Conservation (phyloP, 2,888 invertebrate species). For the Xylota sylvarum region DNA sequence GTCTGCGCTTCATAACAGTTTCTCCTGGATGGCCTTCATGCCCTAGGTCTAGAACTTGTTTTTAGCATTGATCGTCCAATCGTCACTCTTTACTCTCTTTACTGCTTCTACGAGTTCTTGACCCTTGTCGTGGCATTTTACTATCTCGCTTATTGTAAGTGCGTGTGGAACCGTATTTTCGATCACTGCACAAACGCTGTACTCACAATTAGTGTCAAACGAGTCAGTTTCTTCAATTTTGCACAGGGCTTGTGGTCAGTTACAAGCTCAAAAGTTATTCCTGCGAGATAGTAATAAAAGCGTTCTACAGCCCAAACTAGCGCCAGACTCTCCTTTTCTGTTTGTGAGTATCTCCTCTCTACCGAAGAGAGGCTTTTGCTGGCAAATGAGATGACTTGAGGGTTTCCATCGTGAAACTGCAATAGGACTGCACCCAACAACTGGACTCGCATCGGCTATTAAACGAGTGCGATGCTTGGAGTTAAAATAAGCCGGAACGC, state of each 20-base stretch:
- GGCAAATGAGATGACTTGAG: conserved; percentile 82
- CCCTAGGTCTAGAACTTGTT: too few relatives aligned
- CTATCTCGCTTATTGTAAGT: too few relatives aligned
- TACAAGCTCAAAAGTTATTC: conserved; percentile 67
- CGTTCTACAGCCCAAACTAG: conserved; percentile 52
- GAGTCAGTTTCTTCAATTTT: conserved; percentile 38
- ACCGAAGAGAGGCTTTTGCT: conserved; percentile 81
- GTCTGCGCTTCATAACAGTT: too few relatives aligned
- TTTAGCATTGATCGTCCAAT: too few relatives aligned
- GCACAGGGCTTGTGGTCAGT: conserved; percentile 76
- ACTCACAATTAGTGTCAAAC: too few relatives aligned
- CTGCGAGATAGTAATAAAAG: conserved; percentile 68
- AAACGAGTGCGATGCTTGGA: conserved; percentile 3
- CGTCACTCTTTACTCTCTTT: too few relatives aligned
- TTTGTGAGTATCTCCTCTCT: conserved; percentile 78
- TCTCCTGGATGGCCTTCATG: too few relatives aligned
- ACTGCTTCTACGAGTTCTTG: too few relatives aligned
- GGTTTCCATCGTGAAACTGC: conserved; percentile 64
- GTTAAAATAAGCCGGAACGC: conserved; percentile 55
- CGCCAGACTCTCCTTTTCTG: conserved; percentile 60
- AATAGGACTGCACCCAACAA: conserved; percentile 12
- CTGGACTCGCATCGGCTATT: conserved; percentile 42
- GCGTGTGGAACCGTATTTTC: too few relatives aligned
- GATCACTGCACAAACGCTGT: too few relatives aligned
- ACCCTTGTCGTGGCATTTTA: too few relatives aligned